Percentiles rank a stretch among this genome's conserved stretches.
Conservation (phyloP, 2,797 vertebrate genomes). For the Eulemur rubriventer region DNA sequence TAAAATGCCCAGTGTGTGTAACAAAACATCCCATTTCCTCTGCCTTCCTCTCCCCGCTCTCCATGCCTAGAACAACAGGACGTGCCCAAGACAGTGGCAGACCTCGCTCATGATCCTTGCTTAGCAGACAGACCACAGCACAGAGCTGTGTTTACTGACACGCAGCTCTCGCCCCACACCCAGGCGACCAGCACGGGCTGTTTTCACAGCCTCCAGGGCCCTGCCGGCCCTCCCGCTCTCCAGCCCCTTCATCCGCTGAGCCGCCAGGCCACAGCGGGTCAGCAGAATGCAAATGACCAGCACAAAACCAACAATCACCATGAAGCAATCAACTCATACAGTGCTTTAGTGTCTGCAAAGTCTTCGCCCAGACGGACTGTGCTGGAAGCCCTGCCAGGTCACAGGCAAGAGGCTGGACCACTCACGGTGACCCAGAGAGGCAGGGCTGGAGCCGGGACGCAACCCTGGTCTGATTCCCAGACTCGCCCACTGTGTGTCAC, state of each 20-base stretch:
- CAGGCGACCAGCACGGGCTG: neutral
- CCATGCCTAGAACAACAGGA: neutral
- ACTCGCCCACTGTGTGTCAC: rapidly evolving
- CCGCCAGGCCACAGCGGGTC: neutral
- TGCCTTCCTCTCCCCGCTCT: neutral
- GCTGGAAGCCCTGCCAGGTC: neutral
- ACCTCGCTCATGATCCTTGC: neutral
- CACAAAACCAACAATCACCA: neutral
- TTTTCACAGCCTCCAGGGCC: neutral
- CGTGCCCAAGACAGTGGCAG: neutral
- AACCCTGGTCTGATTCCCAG: neutral
- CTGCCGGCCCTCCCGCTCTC: too few species aligned
- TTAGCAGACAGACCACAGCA: too few species aligned
- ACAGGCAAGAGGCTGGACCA: neutral
- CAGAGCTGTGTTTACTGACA: neutral
- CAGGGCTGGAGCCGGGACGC: neutral
- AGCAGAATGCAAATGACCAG: neutral
- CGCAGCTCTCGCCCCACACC: neutral
- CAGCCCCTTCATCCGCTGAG: too few species aligned
- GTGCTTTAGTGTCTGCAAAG: neutral
- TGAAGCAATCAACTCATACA: rapidly evolving
- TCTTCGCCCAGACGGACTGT: neutral
- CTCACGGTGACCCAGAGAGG: neutral
- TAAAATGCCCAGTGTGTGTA: neutral
- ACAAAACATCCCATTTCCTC: neutral